phyloP scores from a whole-genome alignment of 1,140 invertebrate species.

The Cephus cinctus region DNA sequence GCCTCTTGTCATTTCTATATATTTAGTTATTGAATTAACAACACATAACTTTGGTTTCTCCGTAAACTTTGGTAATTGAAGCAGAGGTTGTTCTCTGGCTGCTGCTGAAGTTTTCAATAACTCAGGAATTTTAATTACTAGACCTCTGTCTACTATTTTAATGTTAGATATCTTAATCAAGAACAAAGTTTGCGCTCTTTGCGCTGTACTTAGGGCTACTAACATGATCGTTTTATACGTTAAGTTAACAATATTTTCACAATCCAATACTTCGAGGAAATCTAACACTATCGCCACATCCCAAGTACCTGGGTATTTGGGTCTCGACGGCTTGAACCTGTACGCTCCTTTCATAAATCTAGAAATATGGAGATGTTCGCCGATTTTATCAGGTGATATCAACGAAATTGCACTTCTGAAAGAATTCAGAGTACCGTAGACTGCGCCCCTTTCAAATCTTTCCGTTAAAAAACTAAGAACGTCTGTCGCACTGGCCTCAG shows the following conservation, averaged over 20 bases:
- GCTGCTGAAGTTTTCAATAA: slow-evolving; percentile 6
- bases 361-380: slow-evolving; percentile 13
- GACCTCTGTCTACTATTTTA: background rate
- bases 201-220: slow-evolving; percentile 23
- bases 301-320: slow-evolving; percentile 25
- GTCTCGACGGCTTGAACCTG: slow-evolving; percentile 16
- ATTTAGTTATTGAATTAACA: background rate
- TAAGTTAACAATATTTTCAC: no score
- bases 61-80: background rate
- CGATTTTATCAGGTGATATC: slow-evolving; percentile 9
- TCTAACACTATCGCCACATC: slow-evolving; percentile 23
- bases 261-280: no score
- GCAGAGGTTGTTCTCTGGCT: background rate
- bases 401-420: slow-evolving; percentile 11
- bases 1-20: background rate
- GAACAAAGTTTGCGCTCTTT: slow-evolving; percentile 20
- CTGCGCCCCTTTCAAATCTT: background rate
- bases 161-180: slow-evolving; percentile 19
- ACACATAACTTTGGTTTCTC: slow-evolving; percentile 6
- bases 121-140: slow-evolving; percentile 18
- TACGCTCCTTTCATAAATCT: slow-evolving; percentile 25
- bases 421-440: slow-evolving; percentile 5
- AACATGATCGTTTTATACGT: slow-evolving; percentile 16
- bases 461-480: slow-evolving; percentile 7
- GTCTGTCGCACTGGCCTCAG: background rate